Evolutionary conservation across 2,797 vertebrate species (phyloP).

Genomic region (Rhinella marina): DNA sequence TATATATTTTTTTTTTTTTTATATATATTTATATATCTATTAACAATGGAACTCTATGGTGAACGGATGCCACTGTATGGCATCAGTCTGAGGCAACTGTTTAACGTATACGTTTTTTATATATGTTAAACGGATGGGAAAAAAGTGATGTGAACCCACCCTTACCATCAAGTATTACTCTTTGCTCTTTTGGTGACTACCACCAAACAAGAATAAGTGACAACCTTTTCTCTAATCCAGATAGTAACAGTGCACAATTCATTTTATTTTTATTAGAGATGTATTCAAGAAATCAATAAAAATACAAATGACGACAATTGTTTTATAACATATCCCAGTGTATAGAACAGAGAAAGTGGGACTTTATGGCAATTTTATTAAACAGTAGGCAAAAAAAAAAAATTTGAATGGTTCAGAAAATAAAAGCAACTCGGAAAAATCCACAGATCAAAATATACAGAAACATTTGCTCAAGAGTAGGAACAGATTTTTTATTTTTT

Average conservation of each 20-base stretch:
- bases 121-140: no score
- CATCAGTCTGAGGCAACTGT: no score
- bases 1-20: no score
- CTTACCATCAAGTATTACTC: background rate
- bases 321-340: conserved; percentile 89
- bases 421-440: conserved; percentile 63
- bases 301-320: conserved; percentile 92
- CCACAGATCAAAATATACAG: conserved; percentile 67
- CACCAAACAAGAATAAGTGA: background rate
- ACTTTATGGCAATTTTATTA: conserved; percentile 48
- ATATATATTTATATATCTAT: no score
- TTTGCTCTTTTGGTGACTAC: background rate
- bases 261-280: conserved; percentile 71
- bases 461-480: conserved; percentile 67
- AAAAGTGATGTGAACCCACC: no score
- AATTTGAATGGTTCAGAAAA: conserved; percentile 63
- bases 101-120: no score
- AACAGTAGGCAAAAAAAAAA: conserved; percentile 46
- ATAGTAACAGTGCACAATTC: conserved; percentile 81
- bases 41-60: no score
- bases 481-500: conserved; percentile 35
- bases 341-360: conserved; percentile 75
- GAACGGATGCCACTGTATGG: no score
- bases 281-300: conserved; percentile 79
- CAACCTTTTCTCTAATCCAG: conserved; percentile 17